Evolutionary conservation across 2,797 vertebrate species (phyloP), one percentile per base, ranked within the genome.

Genomic region (Diplodus puntazzo): DNA sequence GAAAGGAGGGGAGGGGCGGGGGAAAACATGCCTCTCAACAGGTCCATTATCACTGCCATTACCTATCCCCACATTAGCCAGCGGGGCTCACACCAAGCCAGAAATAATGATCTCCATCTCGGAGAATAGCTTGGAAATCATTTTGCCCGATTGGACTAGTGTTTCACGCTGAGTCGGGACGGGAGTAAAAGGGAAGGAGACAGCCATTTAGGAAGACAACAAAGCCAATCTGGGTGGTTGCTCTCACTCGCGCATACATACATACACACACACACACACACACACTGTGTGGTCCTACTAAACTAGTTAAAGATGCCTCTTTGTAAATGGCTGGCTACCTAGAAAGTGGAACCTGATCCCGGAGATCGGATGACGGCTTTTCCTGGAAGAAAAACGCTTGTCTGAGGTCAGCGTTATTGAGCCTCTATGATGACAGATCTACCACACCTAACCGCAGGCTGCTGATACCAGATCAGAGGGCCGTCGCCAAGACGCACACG

Each of bases 321-420:
- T 86, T 88, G 84, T 90, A 84, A 87, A 84, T 8, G 64, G 73
- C 82, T 63, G 81, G 81, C 87, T 91, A 93, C 89, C 90, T 91
- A 92, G 60, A 89, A 87, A 90, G 84, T 89, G 88, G 91, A 79
- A 94, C 81, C 70, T 25, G 87, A 94, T 92, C 85, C 68, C 0
- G 9, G 11, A 75, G 87, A 93, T 94, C 88, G 2, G 60, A 89
- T 94, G 85, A 84, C 92, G 75, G 79, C 82, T 84, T 83, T 93
- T 94, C 92, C 89, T 89, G 92, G 92, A 92, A 94, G 77, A 50
- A 71, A 52, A 62, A 43, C 10, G 57, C 87, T 79, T 81, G 74
- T 92, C 89, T 90, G 91, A 92, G 92, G 92, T 93, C 90, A 89
- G 89, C 39, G 81, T 88, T 90, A 90, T 75, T 90, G 92, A 92